These are phyloP conservation scores for Cardiocondyla obscurior DNA, from an alignment of 1,140 invertebrate genomes.

Conservation along the genomic window DNA sequence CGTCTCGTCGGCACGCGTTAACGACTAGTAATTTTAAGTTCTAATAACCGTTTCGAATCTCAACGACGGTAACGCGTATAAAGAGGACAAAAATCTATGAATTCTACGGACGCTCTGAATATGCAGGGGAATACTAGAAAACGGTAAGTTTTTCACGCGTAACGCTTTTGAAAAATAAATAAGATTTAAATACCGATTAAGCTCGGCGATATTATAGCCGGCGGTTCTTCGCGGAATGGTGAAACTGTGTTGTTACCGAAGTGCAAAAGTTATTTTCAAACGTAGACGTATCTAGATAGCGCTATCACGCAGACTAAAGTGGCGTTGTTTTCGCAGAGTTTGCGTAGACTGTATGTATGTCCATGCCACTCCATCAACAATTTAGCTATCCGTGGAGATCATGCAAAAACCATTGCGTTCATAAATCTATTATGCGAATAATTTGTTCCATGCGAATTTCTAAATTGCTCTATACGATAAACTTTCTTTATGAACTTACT, in stretches of 20 bases:
- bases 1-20: neutral
- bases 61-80: neutral
- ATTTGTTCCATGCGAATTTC: neutral
- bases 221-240: neutral
- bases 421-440: neutral
- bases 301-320: conserved; percentile 19
- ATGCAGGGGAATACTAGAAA: neutral
- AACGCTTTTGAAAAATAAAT: neutral
- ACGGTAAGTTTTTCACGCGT: neutral
- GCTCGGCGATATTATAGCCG: neutral
- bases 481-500: neutral
- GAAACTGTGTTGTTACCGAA: neutral
- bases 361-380: neutral
- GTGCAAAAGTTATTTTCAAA: conserved; percentile 6
- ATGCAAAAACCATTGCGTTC: neutral
- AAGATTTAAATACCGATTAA: neutral
- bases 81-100: neutral
- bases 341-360: neutral
- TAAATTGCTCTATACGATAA: neutral
- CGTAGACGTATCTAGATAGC: neutral
- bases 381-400: neutral
- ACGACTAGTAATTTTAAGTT: neutral
- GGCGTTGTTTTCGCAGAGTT: neutral
- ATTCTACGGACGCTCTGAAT: neutral
- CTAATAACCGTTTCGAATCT: neutral